Percentiles rank a stretch among this genome's conserved stretches.
phyloP scores from a whole-genome alignment of 2,888 invertebrate species.

The Xylophagus ater region DNA sequence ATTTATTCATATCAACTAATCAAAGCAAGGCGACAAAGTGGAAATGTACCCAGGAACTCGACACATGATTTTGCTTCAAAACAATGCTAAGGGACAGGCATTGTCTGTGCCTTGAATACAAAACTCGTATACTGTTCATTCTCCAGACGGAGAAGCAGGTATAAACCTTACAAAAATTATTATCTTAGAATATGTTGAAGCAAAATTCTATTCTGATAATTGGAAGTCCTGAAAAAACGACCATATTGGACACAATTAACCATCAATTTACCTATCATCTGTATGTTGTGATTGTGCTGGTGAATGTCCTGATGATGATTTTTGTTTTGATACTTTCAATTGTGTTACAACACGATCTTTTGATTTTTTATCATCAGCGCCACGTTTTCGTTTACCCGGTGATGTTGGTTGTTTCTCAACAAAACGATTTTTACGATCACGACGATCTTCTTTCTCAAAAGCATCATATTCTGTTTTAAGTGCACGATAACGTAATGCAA shows the following conservation, averaged over 20 bases:
- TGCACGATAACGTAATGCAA: conserved; percentile 65
- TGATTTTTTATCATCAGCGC: conserved; percentile 41
- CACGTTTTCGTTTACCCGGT: conserved; percentile 32
- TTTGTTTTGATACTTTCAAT: conserved; percentile 49
- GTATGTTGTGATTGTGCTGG: conserved; percentile 39
- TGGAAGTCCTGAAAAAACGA: conserved; percentile 33
- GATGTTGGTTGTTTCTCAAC: conserved; percentile 20
- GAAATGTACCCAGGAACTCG: no score
- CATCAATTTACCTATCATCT: conserved; percentile 36
- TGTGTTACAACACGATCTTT: conserved; percentile 46
- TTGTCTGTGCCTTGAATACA: no score
- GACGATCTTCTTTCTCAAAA: conserved; percentile 50
- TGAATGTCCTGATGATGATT: conserved; percentile 40
- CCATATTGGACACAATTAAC: conserved; percentile 19
- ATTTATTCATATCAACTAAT: no score
- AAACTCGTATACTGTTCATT: no score
- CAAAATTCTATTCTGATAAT: not conserved
- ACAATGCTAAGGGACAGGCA: no score
- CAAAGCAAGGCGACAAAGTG: no score
- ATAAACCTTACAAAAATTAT: no score
- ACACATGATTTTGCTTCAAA: no score
- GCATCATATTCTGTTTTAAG: conserved; percentile 66
- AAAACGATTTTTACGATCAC: conserved; percentile 39
- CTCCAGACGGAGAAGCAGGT: no score
- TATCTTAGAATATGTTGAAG: not conserved